Conservation (phyloP, 2,888 invertebrate genomes). For the Drosophila tripunctata region DNA sequence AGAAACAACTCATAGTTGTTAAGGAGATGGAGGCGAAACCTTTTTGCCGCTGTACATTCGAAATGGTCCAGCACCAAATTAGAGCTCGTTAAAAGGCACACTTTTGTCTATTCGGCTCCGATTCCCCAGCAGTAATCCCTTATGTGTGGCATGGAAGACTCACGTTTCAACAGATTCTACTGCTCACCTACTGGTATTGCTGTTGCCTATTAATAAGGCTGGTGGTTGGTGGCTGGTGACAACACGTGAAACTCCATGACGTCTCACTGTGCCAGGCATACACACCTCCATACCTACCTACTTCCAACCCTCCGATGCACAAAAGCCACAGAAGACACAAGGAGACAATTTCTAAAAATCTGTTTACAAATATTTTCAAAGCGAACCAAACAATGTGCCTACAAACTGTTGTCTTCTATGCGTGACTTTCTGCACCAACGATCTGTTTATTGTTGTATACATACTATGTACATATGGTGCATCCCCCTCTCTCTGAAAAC, state of each 20-base stretch:
- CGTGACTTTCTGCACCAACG: slow-evolving; percentile 43
- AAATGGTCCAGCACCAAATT: slow-evolving; percentile 72
- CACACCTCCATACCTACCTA: slow-evolving; percentile 57
- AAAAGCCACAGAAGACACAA: slow-evolving; percentile 61
- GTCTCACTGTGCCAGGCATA: slow-evolving; percentile 65
- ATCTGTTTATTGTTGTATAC: slow-evolving; percentile 24
- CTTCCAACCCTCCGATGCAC: slow-evolving; percentile 56
- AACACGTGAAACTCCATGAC: slow-evolving; percentile 81
- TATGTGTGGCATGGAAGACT: slow-evolving; percentile 43
- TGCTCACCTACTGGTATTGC: slow-evolving; percentile 43
- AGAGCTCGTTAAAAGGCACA: slow-evolving; percentile 79
- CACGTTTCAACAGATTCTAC: slow-evolving; percentile 74
- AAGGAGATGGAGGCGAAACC: slow-evolving; percentile 37
- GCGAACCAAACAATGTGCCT: slow-evolving; percentile 41
- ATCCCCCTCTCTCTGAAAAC: slow-evolving; percentile 3
- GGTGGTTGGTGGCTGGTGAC: slow-evolving; percentile 81
- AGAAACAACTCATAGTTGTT: slow-evolving; percentile 50
- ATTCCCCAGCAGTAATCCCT: slow-evolving; percentile 32
- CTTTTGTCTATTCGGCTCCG: slow-evolving; percentile 49
- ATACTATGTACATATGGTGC: too few species aligned
- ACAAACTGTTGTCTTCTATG: slow-evolving; percentile 33
- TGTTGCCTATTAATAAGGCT: slow-evolving; percentile 76
- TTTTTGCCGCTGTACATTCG: slow-evolving; percentile 45
- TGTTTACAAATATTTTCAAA: slow-evolving; percentile 83
- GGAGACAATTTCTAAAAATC: slow-evolving; percentile 69